A percentile compares a stretch with the other conserved stretches of the same genome.
These are phyloP conservation scores for Enteromius viviparus DNA, from an alignment of 2,797 vertebrate species.

Conservation along the genomic window DNA sequence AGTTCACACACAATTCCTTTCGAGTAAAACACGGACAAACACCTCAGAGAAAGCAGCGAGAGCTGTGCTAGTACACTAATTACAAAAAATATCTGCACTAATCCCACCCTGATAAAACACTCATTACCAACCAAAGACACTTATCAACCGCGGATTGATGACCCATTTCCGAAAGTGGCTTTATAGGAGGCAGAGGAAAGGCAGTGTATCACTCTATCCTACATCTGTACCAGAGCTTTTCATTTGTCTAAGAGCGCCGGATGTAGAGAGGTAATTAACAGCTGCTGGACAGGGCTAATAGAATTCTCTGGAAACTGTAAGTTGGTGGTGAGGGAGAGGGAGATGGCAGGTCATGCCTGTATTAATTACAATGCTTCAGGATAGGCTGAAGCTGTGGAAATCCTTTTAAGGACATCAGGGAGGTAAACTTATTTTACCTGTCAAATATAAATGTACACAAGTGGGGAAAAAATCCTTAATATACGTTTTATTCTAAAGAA, in stretches of 20 bases:
- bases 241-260: constrained; percentile 79
- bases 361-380: constrained; percentile 30
- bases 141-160: constrained; percentile 83
- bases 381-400: constrained; percentile 15
- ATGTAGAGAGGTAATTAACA: constrained; percentile 83
- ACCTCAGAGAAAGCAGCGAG: constrained; percentile 75
- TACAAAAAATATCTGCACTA: constrained; percentile 80
- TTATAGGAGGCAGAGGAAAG: constrained; percentile 75
- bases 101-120: constrained; percentile 81
- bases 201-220: constrained; percentile 78
- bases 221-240: constrained; percentile 76
- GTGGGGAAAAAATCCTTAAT: not conserved
- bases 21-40: constrained; percentile 71
- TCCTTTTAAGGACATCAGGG: constrained; percentile 43
- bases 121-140: constrained; percentile 82
- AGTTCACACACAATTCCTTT: constrained; percentile 75
- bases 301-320: constrained; percentile 78
- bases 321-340: constrained; percentile 64
- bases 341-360: constrained; percentile 49
- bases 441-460: constrained; percentile 37
- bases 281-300: constrained; percentile 80
- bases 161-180: constrained; percentile 80
- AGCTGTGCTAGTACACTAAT: constrained; percentile 81
- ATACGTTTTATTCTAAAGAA: not conserved
- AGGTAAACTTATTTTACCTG: constrained; percentile 9